Evolutionary conservation across 1,140 invertebrate genomes (phyloP).

Genomic region (Drosophila saltans): DNA sequence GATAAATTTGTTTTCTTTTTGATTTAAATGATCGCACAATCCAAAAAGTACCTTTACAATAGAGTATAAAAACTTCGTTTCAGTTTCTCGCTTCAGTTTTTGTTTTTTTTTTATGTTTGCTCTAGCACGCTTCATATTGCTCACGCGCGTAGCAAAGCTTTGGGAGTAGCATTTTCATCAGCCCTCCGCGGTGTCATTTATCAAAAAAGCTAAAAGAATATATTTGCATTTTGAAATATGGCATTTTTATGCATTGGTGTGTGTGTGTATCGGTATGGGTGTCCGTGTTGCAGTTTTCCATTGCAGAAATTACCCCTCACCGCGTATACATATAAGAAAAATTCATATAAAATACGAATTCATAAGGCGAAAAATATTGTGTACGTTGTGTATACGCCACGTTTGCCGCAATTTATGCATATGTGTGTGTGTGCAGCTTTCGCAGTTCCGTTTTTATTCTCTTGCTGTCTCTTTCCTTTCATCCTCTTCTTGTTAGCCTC

Average conservation of each 20-base stretch:
- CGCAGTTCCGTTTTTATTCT: slow-evolving; percentile 1
- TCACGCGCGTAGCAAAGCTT: slow-evolving; percentile 52
- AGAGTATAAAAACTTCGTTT: neutral
- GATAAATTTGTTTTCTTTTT: no score
- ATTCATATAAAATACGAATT: slow-evolving; percentile 80
- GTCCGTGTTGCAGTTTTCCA: slow-evolving; percentile 69
- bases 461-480: neutral
- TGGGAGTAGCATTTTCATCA: slow-evolving; percentile 70
- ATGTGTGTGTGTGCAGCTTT: slow-evolving; percentile 38
- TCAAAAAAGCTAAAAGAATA: slow-evolving; percentile 82
- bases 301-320: slow-evolving; percentile 62
- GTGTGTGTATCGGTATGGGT: slow-evolving; percentile 24
- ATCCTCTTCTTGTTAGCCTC: neutral
- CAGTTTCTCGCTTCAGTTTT: neutral
- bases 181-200: slow-evolving; percentile 79
- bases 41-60: no score
- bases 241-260: slow-evolving; percentile 81
- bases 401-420: slow-evolving; percentile 75
- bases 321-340: slow-evolving; percentile 38
- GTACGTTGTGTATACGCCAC: slow-evolving; percentile 73
- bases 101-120: slow-evolving; percentile 19
- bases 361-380: slow-evolving; percentile 79
- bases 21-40: no score
- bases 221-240: slow-evolving; percentile 81
- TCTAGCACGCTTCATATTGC: slow-evolving; percentile 73